Evolutionary conservation across 2,888 invertebrate species (phyloP), one percentile per base, ranked within the genome.

Genomic region (Helobdella robusta): DNA sequence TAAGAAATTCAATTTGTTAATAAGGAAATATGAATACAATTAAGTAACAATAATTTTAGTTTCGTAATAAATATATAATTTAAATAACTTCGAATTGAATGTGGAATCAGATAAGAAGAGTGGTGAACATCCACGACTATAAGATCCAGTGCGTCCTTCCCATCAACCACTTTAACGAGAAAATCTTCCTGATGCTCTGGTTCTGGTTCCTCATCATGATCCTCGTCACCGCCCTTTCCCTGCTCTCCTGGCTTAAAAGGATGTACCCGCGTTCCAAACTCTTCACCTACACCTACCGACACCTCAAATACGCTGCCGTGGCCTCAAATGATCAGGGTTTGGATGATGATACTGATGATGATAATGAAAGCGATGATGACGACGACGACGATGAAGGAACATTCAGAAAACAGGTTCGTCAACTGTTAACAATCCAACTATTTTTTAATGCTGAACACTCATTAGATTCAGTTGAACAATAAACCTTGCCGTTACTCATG

Each of bases 91-190:
- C n/a, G 44, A 40, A 40, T 40, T 40, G 11, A 11, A 15, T 40
- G 11, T 40, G n/a, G n/a, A 40, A 40, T 40, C 4, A 62, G 62
- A 50, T 62, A 6, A 36, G 62, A 30, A 28, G 64, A 18, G 32
- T 66, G 28, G 61, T 56, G 23, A 62, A 62, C 62, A 28, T 60
- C 54, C 66, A 66, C 20, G 62, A 35, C n/a, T 62, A 54, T 48
- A 62, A 50, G n/a, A 58, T 62, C 32, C 62, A 66, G 58, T 66
- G 66, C 61, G 66, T 66, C 28, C 62, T 66, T 15, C 66, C 66
- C 6, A 66, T 66, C 40, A 66, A 66, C 58, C 50, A 62, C 54
- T 66, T 66, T 48, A 66, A 66, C 46, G 66, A 66, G 35, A 66
- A 66, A 30, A 66, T 66, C 4, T 66, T 61, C 48, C 36, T 66